Conservation (phyloP, 2,113 vertebrate genomes). For the Ceuthmochares aereus region DNA sequence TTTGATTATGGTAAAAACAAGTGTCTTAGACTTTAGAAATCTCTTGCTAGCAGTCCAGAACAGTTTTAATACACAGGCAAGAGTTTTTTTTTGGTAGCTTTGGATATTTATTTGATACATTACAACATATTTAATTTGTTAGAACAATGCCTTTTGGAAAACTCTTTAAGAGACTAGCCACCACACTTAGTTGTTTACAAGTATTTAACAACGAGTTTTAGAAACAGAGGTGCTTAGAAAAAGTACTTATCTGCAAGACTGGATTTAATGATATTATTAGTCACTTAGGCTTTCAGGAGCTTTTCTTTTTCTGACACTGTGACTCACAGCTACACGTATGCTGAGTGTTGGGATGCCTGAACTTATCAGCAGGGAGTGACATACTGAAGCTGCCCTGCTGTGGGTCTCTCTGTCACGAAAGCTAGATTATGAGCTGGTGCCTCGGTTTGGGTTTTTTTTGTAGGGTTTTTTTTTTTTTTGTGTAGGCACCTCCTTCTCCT, state of each 20-base stretch:
- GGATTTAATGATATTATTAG: background rate
- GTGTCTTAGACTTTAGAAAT: conserved; percentile 37
- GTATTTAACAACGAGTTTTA: background rate
- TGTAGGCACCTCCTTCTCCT: background rate
- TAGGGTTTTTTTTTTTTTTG: background rate
- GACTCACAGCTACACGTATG: background rate
- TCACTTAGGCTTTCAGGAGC: background rate
- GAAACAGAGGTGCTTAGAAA: background rate
- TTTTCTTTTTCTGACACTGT: background rate
- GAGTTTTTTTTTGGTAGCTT: background rate
- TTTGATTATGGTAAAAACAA: conserved; percentile 31
- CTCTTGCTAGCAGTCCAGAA: conserved; percentile 15
- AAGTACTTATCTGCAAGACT: background rate
- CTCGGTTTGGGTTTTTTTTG: too few relatives aligned
- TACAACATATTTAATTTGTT: background rate
- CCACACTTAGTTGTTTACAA: background rate
- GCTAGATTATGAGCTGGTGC: background rate
- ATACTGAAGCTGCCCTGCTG: background rate
- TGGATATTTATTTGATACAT: conserved; percentile 9
- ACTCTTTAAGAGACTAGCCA: background rate
- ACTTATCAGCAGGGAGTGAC: background rate
- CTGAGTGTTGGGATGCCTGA: background rate
- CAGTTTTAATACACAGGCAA: conserved; percentile 17
- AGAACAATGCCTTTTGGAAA: background rate
- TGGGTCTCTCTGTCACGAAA: background rate